phyloP scores from a whole-genome alignment of 2,113 vertebrate genomes.

The Neolamprologus toae region DNA sequence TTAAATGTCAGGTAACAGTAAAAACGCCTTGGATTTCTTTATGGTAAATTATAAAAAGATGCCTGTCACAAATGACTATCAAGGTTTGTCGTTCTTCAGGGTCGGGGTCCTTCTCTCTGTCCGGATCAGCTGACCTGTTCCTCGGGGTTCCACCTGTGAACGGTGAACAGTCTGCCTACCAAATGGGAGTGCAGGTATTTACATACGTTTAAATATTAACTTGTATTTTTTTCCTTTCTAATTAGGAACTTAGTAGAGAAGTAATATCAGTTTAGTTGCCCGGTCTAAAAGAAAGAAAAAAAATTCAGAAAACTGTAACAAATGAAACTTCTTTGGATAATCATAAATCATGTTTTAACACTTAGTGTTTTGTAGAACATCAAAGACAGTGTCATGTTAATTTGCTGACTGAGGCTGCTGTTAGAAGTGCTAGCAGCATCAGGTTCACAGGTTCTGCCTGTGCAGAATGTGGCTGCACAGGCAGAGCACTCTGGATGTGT shows the following conservation, averaged over 20 bases:
- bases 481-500: accelerated
- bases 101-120: constrained; percentile 86
- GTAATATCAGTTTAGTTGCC: too few relatives aligned
- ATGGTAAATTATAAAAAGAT: neutral
- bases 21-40: neutral
- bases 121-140: constrained; percentile 86
- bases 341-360: neutral
- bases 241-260: neutral
- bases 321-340: neutral
- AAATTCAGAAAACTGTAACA: neutral
- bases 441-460: neutral
- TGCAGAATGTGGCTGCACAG: neutral
- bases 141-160: constrained; percentile 85
- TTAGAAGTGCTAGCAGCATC: neutral
- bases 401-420: neutral
- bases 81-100: constrained; percentile 51
- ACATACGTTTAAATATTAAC: neutral
- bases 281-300: neutral
- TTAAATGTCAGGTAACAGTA: neutral
- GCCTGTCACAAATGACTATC: neutral
- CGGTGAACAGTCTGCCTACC: constrained; percentile 76
- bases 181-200: constrained; percentile 78
- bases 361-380: neutral
- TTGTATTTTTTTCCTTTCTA: neutral
- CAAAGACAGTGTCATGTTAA: neutral